A percentile compares a stretch with the other conserved stretches of the same genome.
These are phyloP conservation scores for Tragulus kanchil DNA, from an alignment of 2,113 vertebrate genomes.

Conservation along the genomic window DNA sequence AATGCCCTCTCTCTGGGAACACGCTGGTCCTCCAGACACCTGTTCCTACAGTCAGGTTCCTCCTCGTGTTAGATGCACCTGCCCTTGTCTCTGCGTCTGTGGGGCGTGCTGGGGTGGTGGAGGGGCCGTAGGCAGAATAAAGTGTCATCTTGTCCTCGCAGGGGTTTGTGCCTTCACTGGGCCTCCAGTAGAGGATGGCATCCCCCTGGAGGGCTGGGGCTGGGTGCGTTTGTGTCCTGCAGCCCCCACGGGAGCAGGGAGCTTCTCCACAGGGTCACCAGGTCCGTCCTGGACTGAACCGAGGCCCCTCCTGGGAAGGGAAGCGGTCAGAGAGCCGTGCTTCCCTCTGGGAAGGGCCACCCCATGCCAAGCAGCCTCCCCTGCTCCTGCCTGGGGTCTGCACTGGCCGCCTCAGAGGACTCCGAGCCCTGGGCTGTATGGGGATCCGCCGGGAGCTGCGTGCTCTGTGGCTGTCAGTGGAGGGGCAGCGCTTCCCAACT, in stretches of 20 bases:
- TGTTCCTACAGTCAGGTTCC: neutral
- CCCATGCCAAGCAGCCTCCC: fast-evolving
- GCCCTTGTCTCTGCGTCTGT: neutral
- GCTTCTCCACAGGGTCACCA: neutral
- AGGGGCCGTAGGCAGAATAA: neutral
- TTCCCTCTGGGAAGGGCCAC: neutral
- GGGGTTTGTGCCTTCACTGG: neutral
- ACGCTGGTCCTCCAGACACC: neutral
- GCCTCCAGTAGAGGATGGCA: neutral
- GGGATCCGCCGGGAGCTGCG: fast-evolving
- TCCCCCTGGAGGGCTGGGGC: no score
- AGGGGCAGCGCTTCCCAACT: neutral
- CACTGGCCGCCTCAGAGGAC: neutral
- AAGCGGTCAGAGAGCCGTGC: fast-evolving
- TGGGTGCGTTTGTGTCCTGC: neutral
- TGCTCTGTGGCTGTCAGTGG: neutral
- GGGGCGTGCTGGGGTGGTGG: neutral
- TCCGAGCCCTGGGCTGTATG: no score
- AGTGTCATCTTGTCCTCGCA: neutral
- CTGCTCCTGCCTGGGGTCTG: neutral
- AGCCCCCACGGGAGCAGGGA: neutral
- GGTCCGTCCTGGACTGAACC: neutral
- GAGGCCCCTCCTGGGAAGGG: no score
- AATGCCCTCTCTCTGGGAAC: neutral
- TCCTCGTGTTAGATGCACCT: neutral